phyloP scores from a whole-genome alignment of 23 tunicate species.

The Trididemnum nubilum region DNA sequence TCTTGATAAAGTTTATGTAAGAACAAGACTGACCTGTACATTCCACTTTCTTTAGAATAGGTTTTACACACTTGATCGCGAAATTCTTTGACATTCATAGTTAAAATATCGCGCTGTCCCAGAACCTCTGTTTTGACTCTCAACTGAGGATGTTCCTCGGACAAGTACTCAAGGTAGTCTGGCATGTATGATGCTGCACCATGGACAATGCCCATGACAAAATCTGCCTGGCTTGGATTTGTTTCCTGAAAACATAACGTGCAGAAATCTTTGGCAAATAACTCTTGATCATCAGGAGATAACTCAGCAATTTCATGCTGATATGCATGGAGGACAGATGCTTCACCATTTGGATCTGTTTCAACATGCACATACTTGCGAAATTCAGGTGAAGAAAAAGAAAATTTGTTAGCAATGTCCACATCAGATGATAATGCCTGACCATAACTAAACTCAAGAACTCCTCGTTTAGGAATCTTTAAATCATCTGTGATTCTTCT shows the following conservation, averaged over 20 bases:
- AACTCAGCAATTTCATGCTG: slow-evolving; percentile 73
- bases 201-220: slow-evolving; percentile 96
- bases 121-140: slow-evolving; percentile 82
- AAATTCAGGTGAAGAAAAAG: slow-evolving; percentile 62
- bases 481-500: not conserved
- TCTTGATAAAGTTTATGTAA: no score
- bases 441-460: slow-evolving; percentile 24
- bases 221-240: slow-evolving; percentile 44
- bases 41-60: slow-evolving; percentile 75
- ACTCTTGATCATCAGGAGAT: slow-evolving; percentile 42
- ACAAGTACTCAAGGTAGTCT: slow-evolving; percentile 84
- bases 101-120: slow-evolving; percentile 76
- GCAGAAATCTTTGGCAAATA: slow-evolving; percentile 86
- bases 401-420: slow-evolving; percentile 56
- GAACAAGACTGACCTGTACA: no score
- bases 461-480: not conserved
- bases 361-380: slow-evolving; percentile 74
- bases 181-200: slow-evolving; percentile 66
- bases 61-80: slow-evolving; percentile 70
- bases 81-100: slow-evolving; percentile 67
- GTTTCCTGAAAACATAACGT: slow-evolving; percentile 66
- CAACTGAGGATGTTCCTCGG: slow-evolving; percentile 73
- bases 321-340: slow-evolving; percentile 85
- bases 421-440: slow-evolving; percentile 80
- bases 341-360: slow-evolving; percentile 91